Conservation (phyloP, 2,888 invertebrate species). For the Dicycla oo region DNA sequence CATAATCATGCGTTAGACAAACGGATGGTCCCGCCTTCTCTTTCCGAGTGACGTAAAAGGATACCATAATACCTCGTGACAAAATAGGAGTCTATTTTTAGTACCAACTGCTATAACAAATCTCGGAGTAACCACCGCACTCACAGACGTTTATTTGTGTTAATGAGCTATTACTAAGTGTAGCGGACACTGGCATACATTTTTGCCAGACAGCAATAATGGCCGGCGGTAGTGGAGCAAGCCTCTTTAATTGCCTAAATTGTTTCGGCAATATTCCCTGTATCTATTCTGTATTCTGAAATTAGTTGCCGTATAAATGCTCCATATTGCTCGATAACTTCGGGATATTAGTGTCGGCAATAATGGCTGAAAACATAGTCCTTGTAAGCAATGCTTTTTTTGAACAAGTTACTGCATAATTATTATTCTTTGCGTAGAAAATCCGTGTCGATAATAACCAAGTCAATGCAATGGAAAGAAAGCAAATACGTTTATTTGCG, state of each 20-base stretch:
- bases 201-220: neutral
- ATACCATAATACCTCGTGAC: constrained; percentile 20
- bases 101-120: constrained; percentile 17
- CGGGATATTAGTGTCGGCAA: neutral
- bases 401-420: neutral
- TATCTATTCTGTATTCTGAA: no score
- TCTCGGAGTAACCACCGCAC: neutral
- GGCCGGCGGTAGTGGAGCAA: neutral
- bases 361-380: neutral
- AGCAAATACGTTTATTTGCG: no score
- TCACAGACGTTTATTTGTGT: constrained; percentile 10
- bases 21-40: constrained; percentile 33
- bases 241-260: constrained; percentile 20
- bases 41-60: constrained; percentile 39
- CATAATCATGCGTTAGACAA: constrained; percentile 19
- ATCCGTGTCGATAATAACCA: neutral
- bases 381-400: neutral
- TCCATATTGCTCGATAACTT: neutral
- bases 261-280: neutral
- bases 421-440: neutral
- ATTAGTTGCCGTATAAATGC: no score
- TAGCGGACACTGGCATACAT: neutral
- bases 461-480: no score
- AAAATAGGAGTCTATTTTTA: constrained; percentile 36
- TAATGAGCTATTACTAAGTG: constrained; percentile 8